Base-by-base conservation (phyloP, 2,888 invertebrate species). In the Xanthia icteritia region DNA sequence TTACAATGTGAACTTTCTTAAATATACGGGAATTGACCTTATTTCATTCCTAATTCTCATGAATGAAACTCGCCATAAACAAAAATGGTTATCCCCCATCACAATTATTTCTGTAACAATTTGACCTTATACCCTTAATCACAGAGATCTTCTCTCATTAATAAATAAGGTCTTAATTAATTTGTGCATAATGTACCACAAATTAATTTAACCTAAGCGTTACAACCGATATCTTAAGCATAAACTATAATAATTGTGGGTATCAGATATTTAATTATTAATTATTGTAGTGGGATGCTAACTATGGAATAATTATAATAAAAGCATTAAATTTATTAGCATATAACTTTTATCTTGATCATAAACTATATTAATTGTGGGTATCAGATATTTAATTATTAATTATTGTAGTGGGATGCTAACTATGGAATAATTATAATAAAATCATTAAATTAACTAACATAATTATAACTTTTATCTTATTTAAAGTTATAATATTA, bases 131-230 rank as follows among this genome's bases (percentile, higher is more conserved):
- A 27, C 23, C 51, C 17, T 5, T 6, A 54, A 20, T 42, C 63
- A 11, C 31, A 36, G 20, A 42, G n/a, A 45, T 15, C 45, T 54
- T 20, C 20, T 20, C 20, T 73, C 73, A 45, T 76, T 64, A 64
- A 74, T 74, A 75, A 76, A 76, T 56, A 27, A 45, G 13, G 0
- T 48, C 4, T 23, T 74, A 27, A 56, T 74, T 64, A 76, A 74
- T 64, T 74, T 64, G 45, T 39, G 45, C 54, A 64, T 74, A 74
- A 23, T 56, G 36, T 36, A 9, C 45, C 20, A 63, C 42, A 31
- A 76, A 74, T 56, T 74, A 56, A 64, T 45, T 56, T 56, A 64
- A 36, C 45, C 36, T 56, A 64, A 73, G n/a, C 20, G n/a, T 54
- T 20, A 56, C 11, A 27, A 36, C 20, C 54, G 27, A 74, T 45